phyloP scores from a whole-genome alignment of 2,113 vertebrate species.

The Phasianus colchicus region DNA sequence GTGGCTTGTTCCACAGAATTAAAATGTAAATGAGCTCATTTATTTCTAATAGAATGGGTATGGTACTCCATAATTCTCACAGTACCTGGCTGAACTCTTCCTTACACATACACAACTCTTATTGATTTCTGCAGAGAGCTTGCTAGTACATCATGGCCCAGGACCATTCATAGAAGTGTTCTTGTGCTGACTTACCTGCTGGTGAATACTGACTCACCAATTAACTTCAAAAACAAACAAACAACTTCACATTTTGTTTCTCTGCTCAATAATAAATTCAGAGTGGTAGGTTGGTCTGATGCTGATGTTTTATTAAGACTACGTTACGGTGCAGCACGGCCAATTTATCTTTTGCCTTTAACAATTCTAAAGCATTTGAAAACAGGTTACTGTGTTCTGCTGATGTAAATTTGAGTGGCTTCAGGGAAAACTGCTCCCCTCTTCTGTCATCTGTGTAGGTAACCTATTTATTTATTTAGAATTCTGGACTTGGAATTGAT shows the following conservation, averaged over 20 bases:
- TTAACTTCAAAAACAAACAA: background rate
- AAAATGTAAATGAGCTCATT: constrained; percentile 46
- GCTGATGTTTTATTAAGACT: constrained; percentile 15
- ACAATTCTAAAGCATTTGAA: constrained; percentile 4
- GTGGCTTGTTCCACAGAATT: constrained; percentile 1
- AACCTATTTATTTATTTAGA: constrained; percentile 40
- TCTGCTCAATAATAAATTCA: background rate
- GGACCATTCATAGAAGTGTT: background rate
- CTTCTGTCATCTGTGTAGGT: background rate
- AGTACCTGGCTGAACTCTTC: background rate
- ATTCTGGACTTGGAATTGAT: constrained; percentile 47
- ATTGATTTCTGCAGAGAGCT: background rate
- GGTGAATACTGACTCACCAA: background rate
- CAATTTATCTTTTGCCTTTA: constrained; percentile 41
- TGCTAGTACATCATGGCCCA: background rate
- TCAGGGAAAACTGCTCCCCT: background rate
- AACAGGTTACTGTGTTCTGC: constrained; percentile 15
- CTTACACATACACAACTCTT: background rate
- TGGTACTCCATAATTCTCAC: background rate
- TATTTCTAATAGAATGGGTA: constrained; percentile 48
- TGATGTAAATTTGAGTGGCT: constrained; percentile 19
- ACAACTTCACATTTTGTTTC: background rate
- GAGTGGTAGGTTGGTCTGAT: background rate
- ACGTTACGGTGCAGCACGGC: background rate
- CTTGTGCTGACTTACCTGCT: background rate